Percentiles rank a stretch among this genome's conserved stretches.
Evolutionary conservation across 1,140 invertebrate species (phyloP).

Genomic region (Euschistus heros): DNA sequence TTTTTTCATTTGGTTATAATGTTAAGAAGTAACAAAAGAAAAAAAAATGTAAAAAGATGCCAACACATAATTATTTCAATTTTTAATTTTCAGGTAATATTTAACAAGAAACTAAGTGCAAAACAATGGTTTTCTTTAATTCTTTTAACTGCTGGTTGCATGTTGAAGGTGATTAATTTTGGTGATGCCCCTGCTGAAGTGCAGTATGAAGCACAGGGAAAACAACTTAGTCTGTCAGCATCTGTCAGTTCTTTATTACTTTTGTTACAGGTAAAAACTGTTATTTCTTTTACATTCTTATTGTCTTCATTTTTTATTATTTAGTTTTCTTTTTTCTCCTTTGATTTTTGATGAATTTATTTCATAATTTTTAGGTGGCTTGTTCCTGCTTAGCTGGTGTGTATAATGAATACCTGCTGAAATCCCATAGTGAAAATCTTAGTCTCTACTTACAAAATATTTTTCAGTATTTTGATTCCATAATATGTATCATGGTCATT

Average conservation of each 20-base stretch:
- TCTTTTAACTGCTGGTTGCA: constrained; percentile 78
- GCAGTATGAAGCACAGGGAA: not conserved
- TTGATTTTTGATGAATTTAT: not conserved
- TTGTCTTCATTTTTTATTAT: too few relatives aligned
- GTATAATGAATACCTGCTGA: constrained; percentile 91
- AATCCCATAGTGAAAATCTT: constrained; percentile 67
- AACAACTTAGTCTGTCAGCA: constrained; percentile 23
- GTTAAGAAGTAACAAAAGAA: too few relatives aligned
- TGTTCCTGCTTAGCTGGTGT: constrained; percentile 91
- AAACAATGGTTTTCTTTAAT: constrained; percentile 85
- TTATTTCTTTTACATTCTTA: not conserved
- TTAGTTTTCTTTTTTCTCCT: not conserved
- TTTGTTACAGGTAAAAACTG: constrained; percentile 40
- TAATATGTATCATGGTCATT: constrained; percentile 71
- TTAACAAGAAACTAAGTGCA: constrained; percentile 67
- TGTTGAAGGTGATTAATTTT: constrained; percentile 76
- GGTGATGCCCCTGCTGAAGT: constrained; percentile 35
- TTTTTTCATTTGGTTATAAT: too few relatives aligned
- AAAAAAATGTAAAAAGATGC: too few relatives aligned
- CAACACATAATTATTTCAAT: too few relatives aligned
- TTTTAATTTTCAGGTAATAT: constrained; percentile 55
- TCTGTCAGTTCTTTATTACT: constrained; percentile 50
- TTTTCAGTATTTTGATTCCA: constrained; percentile 93
- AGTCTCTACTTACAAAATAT: constrained; percentile 91
- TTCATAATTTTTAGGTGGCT: constrained; percentile 59